Percentiles rank a stretch among this genome's conserved stretches.
Conservation (phyloP, 2,113 vertebrate species). For the Anhinga anhinga region DNA sequence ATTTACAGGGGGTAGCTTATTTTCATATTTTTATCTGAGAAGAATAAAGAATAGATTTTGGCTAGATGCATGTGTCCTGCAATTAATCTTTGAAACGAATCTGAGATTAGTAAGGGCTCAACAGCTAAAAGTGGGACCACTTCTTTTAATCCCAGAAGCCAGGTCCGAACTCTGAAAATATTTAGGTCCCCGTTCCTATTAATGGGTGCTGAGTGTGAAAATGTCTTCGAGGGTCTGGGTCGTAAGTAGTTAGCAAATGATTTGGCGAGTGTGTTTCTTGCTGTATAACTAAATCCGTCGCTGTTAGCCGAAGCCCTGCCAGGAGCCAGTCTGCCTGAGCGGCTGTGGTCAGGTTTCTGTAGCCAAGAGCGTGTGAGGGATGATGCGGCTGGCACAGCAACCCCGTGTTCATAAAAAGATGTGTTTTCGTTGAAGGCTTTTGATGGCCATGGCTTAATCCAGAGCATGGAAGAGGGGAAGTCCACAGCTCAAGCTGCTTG, state of each 20-base stretch:
- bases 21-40: neutral
- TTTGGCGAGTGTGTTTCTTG: neutral
- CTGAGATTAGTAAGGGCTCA: neutral
- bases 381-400: neutral
- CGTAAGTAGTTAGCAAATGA: no score
- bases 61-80: neutral
- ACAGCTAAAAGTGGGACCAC: neutral
- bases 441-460: neutral
- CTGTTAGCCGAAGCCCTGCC: neutral
- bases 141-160: neutral
- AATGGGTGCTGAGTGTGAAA: neutral
- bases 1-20: neutral
- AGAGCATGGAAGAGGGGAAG: neutral
- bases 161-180: neutral
- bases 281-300: accelerated
- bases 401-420: neutral
- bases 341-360: neutral
- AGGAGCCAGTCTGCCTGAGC: neutral
- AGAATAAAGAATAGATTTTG: neutral
- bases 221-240: no score
- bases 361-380: neutral
- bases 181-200: neutral
- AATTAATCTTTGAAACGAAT: neutral
- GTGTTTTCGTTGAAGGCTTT: neutral
- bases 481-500: neutral